Conservation (phyloP, 2,888 invertebrate species). For the Microctonus aethiopoides region DNA sequence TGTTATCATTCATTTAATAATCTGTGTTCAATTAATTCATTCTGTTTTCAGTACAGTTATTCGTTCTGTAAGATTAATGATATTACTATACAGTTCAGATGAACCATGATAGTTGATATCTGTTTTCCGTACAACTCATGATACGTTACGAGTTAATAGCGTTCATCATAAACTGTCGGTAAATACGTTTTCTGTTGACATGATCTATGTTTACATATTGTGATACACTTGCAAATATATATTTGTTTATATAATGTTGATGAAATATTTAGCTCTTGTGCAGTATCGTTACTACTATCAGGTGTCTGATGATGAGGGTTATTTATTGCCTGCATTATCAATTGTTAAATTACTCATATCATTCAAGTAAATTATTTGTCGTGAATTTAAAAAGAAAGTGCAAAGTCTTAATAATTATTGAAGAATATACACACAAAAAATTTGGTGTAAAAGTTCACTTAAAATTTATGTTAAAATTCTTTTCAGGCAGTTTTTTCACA, state of each 20-base stretch:
- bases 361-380: too few species aligned
- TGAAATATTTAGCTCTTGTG: neutral
- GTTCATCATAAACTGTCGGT: neutral
- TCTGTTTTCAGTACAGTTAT: neutral
- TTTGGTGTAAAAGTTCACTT: too few species aligned
- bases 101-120: neutral
- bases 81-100: neutral
- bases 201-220: neutral
- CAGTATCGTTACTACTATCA: neutral
- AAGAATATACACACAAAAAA: too few species aligned
- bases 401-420: too few species aligned
- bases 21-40: neutral
- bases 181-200: neutral
- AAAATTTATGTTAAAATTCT: too few species aligned
- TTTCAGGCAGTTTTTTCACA: too few species aligned
- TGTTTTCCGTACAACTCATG: neutral
- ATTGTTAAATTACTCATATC: neutral
- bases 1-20: neutral
- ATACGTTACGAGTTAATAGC: neutral
- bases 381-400: too few species aligned
- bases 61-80: neutral
- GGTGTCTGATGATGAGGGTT: too few species aligned
- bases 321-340: neutral
- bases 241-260: neutral
- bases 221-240: neutral